Percentiles rank a stretch among this genome's conserved stretches.
These are phyloP conservation scores for Trinorchestia longiramus DNA, from an alignment of 1,140 invertebrate genomes.

Conservation along the genomic window DNA sequence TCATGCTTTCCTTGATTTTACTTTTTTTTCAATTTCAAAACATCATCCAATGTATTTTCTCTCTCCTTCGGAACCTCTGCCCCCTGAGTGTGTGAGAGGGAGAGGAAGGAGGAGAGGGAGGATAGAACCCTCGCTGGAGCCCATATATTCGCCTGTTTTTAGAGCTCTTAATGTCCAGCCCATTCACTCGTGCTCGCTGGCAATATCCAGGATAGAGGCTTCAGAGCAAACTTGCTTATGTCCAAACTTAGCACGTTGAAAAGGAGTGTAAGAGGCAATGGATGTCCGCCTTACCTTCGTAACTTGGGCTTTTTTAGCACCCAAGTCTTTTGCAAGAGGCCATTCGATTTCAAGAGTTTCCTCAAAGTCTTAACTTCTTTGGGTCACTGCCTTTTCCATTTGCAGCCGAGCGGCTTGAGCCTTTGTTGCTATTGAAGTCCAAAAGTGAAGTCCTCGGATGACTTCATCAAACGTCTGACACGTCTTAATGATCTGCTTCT, in stretches of 20 bases:
- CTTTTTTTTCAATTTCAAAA: not conserved
- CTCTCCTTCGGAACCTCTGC: not conserved
- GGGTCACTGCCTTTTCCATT: slow-evolving; percentile 22
- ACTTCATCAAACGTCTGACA: not conserved
- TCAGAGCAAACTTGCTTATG: slow-evolving; percentile 54
- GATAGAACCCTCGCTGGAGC: not conserved
- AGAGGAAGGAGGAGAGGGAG: not conserved
- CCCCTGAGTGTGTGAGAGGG: not conserved
- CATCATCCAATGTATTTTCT: not conserved
- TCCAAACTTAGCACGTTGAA: slow-evolving; percentile 53
- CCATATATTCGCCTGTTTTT: slow-evolving; percentile 50
- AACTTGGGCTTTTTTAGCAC: slow-evolving; percentile 49
- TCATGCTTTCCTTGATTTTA: too few species aligned
- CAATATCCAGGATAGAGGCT: slow-evolving; percentile 51
- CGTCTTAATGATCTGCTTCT: not conserved
- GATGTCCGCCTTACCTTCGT: slow-evolving; percentile 50
- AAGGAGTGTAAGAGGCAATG: slow-evolving; percentile 55
- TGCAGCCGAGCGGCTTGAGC: not conserved
- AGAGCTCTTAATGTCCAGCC: slow-evolving; percentile 29
- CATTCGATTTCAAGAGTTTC: slow-evolving; percentile 41
- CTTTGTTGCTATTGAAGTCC: not conserved
- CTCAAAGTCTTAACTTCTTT: slow-evolving; percentile 37
- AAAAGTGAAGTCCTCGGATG: not conserved
- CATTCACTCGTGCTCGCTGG: slow-evolving; percentile 49
- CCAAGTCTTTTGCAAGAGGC: slow-evolving; percentile 48